Evolutionary conservation across 2,797 vertebrate genomes (phyloP).

Genomic region (Cyprinella venusta): DNA sequence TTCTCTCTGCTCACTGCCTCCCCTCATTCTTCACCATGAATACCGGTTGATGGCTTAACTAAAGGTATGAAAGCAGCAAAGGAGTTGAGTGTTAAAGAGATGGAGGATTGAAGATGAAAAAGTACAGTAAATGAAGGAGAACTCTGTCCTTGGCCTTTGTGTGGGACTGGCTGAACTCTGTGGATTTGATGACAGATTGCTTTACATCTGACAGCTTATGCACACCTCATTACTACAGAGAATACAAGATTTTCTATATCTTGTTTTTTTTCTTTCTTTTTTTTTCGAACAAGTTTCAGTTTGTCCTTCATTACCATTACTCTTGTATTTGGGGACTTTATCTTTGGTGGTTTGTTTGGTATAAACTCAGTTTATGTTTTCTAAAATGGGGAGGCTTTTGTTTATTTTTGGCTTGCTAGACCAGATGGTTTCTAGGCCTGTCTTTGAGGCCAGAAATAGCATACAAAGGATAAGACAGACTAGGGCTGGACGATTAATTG

Average conservation of each 20-base stretch:
- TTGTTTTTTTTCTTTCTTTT: not conserved
- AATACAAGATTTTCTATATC: not conserved
- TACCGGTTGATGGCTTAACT: constrained; percentile 29
- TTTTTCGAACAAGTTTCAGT: not conserved
- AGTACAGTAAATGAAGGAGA: constrained; percentile 47
- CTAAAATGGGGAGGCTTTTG: not conserved
- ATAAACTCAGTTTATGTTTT: not conserved
- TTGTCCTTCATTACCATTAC: not conserved
- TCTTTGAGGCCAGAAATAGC: not conserved
- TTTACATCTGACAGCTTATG: constrained; percentile 36
- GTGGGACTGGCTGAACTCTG: constrained; percentile 32
- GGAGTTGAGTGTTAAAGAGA: constrained; percentile 11
- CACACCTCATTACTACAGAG: not conserved
- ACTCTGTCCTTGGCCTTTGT: constrained; percentile 46
- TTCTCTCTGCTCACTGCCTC: constrained; percentile 2
- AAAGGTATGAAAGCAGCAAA: constrained; percentile 33
- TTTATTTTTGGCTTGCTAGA: no score
- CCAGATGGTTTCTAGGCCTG: not conserved
- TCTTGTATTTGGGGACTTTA: not conserved
- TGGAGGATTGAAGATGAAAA: constrained; percentile 29
- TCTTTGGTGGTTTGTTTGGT: constrained; percentile 1
- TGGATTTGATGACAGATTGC: constrained; percentile 21
- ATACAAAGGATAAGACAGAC: no score
- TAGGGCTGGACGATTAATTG: not conserved
- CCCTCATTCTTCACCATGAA: constrained; percentile 13